Percentiles rank a stretch among this genome's conserved stretches.
Conservation (phyloP, 2,888 invertebrate species). For the Hypomecis atomaria region DNA sequence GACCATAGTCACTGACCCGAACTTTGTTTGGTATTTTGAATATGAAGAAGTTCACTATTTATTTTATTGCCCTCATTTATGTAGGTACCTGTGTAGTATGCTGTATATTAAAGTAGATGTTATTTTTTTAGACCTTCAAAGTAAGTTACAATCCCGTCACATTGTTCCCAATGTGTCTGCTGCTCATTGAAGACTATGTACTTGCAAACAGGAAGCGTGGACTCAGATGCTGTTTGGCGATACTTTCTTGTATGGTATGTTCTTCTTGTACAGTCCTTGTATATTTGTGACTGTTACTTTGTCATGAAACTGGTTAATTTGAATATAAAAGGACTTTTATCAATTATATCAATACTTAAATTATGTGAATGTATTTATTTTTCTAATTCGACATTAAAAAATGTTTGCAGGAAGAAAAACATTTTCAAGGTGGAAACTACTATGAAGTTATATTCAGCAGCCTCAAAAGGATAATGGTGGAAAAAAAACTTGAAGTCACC, state of each 20-base stretch:
- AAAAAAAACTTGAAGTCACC: slow-evolving; percentile 64
- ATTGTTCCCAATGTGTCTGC: slow-evolving; percentile 63
- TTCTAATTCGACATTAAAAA: neutral
- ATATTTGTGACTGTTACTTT: no score
- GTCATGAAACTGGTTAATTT: no score
- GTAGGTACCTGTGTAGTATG: neutral
- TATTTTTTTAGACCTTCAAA: slow-evolving; percentile 61
- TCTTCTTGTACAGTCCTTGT: no score
- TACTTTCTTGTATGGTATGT: slow-evolving; percentile 68
- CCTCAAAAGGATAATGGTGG: slow-evolving; percentile 58
- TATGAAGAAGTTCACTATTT: no score
- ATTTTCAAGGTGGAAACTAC: slow-evolving; percentile 69
- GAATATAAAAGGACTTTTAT: no score
- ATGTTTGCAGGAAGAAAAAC: slow-evolving; percentile 49
- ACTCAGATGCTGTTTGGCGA: slow-evolving; percentile 57
- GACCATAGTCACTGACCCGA: no score
- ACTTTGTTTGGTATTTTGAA: no score
- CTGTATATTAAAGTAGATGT: slow-evolving; percentile 8
- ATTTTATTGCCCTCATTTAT: no score
- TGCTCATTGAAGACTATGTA: slow-evolving; percentile 69
- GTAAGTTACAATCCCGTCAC: slow-evolving; percentile 56
- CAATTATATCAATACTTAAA: neutral
- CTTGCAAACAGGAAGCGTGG: slow-evolving; percentile 66
- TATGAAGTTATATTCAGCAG: slow-evolving; percentile 71
- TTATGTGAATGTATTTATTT: no score